phyloP scores from a whole-genome alignment of 2,797 vertebrate genomes.

The Etheostoma perlongum region DNA sequence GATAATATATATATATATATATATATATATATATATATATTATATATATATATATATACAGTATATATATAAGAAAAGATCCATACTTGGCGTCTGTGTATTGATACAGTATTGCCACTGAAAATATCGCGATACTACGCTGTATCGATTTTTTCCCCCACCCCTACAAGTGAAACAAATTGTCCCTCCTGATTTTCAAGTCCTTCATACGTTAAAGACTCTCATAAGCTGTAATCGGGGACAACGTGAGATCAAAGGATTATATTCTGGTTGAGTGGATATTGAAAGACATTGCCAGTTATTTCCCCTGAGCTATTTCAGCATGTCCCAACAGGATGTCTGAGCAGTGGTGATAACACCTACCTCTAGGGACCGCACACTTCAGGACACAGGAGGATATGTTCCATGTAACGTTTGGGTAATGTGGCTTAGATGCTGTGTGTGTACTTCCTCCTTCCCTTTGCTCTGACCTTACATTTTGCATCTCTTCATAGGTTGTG shows the following conservation, averaged over 20 bases:
- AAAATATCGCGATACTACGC: too few species aligned
- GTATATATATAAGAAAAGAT: too few species aligned
- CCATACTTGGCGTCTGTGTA: too few species aligned
- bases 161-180: too few species aligned
- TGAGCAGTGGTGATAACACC: slow-evolving; percentile 40
- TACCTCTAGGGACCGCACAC: slow-evolving; percentile 47
- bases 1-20: too few species aligned
- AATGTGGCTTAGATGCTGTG: neutral
- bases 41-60: too few species aligned
- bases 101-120: too few species aligned
- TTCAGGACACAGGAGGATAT: slow-evolving; percentile 24
- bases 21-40: too few species aligned
- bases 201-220: neutral
- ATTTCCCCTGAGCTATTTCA: slow-evolving; percentile 28
- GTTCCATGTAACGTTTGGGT: slow-evolving; percentile 12
- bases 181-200: neutral
- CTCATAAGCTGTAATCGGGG: slow-evolving; percentile 6
- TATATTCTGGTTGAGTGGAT: slow-evolving; percentile 49
- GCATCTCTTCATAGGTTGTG: neutral
- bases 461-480: neutral
- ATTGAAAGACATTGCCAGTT: slow-evolving; percentile 37
- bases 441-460: slow-evolving; percentile 9
- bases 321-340: slow-evolving; percentile 50
- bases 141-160: too few species aligned
- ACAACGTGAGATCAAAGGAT: slow-evolving; percentile 47